These are phyloP conservation scores for Pararge aegeria DNA, from an alignment of 1,140 invertebrate genomes.

Conservation along the genomic window DNA sequence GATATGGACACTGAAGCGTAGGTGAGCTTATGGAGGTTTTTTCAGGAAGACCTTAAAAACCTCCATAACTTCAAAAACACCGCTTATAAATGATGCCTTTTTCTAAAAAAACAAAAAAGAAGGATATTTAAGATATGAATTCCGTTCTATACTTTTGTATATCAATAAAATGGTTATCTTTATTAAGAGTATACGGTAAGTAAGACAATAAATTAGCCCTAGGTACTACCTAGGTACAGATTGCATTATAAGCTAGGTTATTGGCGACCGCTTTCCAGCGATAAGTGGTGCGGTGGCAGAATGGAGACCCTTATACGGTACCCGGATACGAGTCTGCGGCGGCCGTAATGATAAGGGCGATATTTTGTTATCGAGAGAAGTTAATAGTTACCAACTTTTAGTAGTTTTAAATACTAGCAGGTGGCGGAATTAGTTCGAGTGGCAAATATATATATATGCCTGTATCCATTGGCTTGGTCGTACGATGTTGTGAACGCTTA, in stretches of 20 bases:
- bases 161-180: conserved; percentile 41
- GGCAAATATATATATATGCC: no score
- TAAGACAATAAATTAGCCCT: conserved; percentile 46
- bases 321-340: conserved; percentile 48
- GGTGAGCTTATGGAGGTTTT: no score
- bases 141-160: neutral
- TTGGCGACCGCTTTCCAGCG: conserved; percentile 61
- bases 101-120: no score
- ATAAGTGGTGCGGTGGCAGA: conserved; percentile 63
- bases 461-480: no score
- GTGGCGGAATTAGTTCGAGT: no score
- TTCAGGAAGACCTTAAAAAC: no score
- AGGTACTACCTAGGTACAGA: conserved; percentile 27
- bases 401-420: no score
- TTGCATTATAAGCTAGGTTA: conserved; percentile 53
- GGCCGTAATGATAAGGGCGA: conserved; percentile 34
- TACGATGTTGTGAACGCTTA: no score
- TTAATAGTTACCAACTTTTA: neutral
- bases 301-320: conserved; percentile 53
- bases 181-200: conserved; percentile 47
- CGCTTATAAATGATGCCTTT: no score
- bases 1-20: no score
- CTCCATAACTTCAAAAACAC: no score
- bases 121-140: no score
- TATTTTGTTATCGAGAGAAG: conserved; percentile 28